Base-by-base conservation (phyloP, 2,888 invertebrate genomes). In the Diachrysia chrysitis region DNA sequence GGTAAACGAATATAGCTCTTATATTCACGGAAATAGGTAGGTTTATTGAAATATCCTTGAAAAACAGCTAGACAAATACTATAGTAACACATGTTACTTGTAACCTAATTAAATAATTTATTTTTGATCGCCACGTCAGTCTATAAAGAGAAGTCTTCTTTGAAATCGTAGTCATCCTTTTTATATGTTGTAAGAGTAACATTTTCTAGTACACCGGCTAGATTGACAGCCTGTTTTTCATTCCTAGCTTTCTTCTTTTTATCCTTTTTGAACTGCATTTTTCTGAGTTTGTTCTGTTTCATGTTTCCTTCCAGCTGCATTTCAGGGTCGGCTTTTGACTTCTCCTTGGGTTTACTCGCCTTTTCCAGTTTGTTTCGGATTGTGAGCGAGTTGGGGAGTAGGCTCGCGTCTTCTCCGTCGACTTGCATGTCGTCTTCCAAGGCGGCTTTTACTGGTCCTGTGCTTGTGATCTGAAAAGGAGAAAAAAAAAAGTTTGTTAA, bases 221-320 rank as follows among this genome's bases (percentile, higher is more conserved):
- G 91, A 72, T 96, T 96, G 0, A 95, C 87, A 0, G 97, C 96
- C 78, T 96, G 95, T 87, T 97, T 97, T 70, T 97, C 97, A 67
- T 89, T 88, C 51, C 85, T 91, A 0, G 91, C 90, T 68, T 90
- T 94, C 69, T 95, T 96, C 87, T 96, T 96, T 63, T 95, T 95
- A 67, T 96, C 95, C 74, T 97, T 97, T 82, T 97, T 97, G 71
- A 97, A 97, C 73, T 96, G 96, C 71, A 88, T 89, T 84, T 95
- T 95, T 25, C 91, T 91, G 37, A 94, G 46, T 80, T 94, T 90
- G 66, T 95, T 95, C 35, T 86, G 89, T 78, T 93, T 95, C 0
- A 96, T 90, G 87, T 97, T 97, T 71, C 98, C 98, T 88, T 97
- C 97, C 60, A 98, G 87, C 58, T 95, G 93, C 95, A 97, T 96